Conservation (phyloP, 2,113 vertebrate species). For the Corythaixoides concolor region DNA sequence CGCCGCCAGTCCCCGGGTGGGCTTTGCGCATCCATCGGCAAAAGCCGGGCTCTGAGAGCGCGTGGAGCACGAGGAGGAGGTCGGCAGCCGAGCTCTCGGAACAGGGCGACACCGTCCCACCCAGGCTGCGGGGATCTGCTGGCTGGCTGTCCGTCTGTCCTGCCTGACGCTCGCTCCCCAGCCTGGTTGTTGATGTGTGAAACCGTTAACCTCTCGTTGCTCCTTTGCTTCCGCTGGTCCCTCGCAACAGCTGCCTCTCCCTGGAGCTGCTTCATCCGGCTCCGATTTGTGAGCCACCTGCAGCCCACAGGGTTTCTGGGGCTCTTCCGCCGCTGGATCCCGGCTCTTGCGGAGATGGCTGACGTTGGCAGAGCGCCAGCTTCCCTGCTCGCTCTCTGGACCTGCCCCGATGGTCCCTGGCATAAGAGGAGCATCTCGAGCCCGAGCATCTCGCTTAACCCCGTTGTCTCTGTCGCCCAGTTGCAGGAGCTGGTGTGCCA, state of each 20-base stretch:
- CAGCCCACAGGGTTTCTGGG: neutral
- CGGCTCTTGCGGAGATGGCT: neutral
- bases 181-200: neutral
- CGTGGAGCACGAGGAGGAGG: neutral
- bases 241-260: neutral
- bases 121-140: neutral
- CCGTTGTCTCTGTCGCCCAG: constrained; percentile 38
- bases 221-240: neutral
- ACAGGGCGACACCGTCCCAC: neutral
- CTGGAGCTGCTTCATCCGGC: neutral
- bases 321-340: neutral
- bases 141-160: neutral
- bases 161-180: neutral
- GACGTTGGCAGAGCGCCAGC: neutral
- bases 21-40: neutral
- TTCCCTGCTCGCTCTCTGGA: neutral
- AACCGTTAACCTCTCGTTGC: neutral
- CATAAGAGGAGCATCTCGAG: fast-evolving
- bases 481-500: constrained; percentile 97
- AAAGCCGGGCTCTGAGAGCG: neutral
- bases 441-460: neutral
- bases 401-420: neutral
- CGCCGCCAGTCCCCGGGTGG: neutral
- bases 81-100: neutral
- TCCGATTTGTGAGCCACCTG: neutral